These are phyloP conservation scores for Sclerodermus sp. DNA, from an alignment of 2,888 invertebrate species.

Conservation along the genomic window DNA sequence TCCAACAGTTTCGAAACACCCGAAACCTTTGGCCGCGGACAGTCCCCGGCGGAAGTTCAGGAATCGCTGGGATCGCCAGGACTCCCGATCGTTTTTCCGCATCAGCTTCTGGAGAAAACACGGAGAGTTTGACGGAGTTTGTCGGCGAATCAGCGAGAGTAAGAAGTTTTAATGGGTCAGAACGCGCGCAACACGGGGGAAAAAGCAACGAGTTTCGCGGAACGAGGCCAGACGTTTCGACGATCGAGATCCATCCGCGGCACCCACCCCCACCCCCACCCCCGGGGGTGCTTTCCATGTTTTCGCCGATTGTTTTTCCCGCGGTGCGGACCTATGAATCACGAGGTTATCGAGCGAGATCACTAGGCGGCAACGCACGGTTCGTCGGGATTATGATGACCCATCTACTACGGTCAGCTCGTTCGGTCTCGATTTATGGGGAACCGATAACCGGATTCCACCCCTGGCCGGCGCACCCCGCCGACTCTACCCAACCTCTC, in stretches of 20 bases:
- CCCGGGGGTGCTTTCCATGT: neutral
- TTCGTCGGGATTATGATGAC: slow-evolving; percentile 34
- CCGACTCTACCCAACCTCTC: slow-evolving; percentile 4
- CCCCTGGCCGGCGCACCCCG: slow-evolving; percentile 3
- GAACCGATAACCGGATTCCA: slow-evolving; percentile 35
- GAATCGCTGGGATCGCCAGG: too few species aligned
- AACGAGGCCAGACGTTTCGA: too few species aligned
- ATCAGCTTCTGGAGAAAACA: too few species aligned
- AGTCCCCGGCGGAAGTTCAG: too few species aligned
- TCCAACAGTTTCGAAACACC: slow-evolving; percentile 2
- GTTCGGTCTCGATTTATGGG: slow-evolving; percentile 38
- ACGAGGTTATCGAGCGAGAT: slow-evolving; percentile 11
- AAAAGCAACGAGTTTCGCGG: too few species aligned
- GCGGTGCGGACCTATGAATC: slow-evolving; percentile 18
- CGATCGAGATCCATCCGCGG: too few species aligned
- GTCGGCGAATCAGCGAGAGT: neutral
- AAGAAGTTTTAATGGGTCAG: neutral
- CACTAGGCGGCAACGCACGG: slow-evolving; percentile 10
- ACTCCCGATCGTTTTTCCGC: too few species aligned
- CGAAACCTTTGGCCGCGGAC: too few species aligned
- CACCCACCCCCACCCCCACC: too few species aligned
- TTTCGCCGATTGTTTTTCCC: neutral
- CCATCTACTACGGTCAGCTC: slow-evolving; percentile 34
- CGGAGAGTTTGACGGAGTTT: neutral
- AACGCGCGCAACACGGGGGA: too few species aligned